A percentile compares a stretch with the other conserved stretches of the same genome.
These are phyloP conservation scores for Gallinago paraguaiae DNA, from an alignment of 2,113 vertebrate species.

Conservation along the genomic window DNA sequence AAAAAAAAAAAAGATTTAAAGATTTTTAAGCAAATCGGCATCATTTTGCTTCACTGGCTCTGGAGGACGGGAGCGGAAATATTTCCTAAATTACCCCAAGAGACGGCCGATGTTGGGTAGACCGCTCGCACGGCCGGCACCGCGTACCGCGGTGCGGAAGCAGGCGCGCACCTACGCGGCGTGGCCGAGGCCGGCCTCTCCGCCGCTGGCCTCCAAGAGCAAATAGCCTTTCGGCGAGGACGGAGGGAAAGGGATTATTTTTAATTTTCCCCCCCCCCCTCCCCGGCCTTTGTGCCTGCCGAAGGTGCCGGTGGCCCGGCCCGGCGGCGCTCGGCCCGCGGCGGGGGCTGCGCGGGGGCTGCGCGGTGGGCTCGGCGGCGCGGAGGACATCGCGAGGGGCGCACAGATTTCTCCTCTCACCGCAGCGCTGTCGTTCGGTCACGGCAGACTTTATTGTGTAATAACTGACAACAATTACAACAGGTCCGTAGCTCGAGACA, in stretches of 20 bases:
- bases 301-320: background rate
- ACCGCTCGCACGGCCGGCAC: background rate
- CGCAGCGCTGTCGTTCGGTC: conserved; percentile 58
- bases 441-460: conserved; percentile 76
- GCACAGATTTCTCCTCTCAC: conserved; percentile 47
- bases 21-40: background rate
- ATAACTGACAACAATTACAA: conserved; percentile 74
- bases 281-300: background rate
- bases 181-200: background rate
- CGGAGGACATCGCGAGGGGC: background rate
- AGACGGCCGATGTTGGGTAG: background rate
- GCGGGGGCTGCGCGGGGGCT: background rate
- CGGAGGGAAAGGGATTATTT: background rate
- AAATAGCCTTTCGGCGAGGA: rapidly evolving
- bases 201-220: background rate
- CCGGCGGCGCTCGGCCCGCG: background rate
- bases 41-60: background rate
- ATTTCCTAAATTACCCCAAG: background rate
- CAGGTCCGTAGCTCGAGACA: conserved; percentile 41
- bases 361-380: background rate
- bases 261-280: no score
- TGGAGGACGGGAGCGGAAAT: background rate
- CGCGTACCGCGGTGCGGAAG: rapidly evolving
- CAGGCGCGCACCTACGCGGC: background rate
- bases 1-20: rapidly evolving